Evolutionary conservation across 2,113 vertebrate species (phyloP).

Genomic region (Manacus vitellinus): DNA sequence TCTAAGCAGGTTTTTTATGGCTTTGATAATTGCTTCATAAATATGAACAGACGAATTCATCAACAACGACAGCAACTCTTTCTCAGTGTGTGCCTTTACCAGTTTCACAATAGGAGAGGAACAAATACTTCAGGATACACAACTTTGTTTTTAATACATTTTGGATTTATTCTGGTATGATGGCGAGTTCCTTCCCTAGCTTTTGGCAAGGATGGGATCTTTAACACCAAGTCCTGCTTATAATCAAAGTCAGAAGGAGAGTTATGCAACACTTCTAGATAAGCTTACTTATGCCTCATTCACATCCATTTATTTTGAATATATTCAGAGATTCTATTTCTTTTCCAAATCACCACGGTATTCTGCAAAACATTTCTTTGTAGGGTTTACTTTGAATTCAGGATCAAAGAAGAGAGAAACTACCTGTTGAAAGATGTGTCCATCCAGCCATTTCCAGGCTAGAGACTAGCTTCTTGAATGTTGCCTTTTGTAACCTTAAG

Average conservation of each 20-base stretch:
- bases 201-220: neutral
- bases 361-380: neutral
- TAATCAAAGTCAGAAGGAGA: neutral
- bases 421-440: neutral
- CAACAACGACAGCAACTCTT: neutral
- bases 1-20: neutral
- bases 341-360: neutral
- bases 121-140: neutral
- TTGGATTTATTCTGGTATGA: neutral
- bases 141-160: neutral
- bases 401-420: neutral
- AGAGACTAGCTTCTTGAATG: neutral
- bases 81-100: neutral
- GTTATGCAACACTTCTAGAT: neutral
- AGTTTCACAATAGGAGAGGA: neutral
- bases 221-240: neutral
- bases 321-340: neutral
- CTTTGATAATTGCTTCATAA: neutral
- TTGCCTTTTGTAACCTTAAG: neutral
- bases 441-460: neutral
- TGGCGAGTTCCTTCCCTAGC: neutral
- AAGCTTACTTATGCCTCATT: neutral
- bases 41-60: neutral
- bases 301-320: neutral
- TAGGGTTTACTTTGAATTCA: neutral